These are phyloP conservation scores for Conomelus anceps DNA, from an alignment of 2,888 invertebrate genomes.

Conservation along the genomic window DNA sequence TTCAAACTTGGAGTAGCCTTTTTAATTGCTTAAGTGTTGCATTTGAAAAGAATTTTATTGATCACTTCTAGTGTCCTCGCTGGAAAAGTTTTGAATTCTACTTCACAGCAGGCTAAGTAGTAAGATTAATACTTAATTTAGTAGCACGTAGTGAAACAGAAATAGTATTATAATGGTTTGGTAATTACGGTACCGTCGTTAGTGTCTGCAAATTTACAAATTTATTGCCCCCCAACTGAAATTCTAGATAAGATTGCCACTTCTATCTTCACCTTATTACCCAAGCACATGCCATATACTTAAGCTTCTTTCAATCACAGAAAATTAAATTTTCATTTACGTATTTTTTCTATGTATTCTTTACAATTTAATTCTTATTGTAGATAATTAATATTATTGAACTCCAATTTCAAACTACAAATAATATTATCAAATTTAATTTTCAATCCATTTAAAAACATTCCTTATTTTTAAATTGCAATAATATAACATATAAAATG, in stretches of 20 bases:
- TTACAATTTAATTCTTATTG: too few species aligned
- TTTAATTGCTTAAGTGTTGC: conserved; percentile 75
- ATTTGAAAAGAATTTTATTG: neutral
- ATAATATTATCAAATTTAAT: too few species aligned
- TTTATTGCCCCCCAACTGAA: too few species aligned
- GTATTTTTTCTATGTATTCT: too few species aligned
- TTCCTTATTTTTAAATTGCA: too few species aligned
- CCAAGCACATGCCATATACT: neutral
- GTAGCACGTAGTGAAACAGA: neutral
- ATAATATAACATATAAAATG: too few species aligned
- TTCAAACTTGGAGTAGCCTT: conserved; percentile 92
- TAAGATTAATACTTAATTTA: neutral
- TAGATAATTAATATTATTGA: too few species aligned
- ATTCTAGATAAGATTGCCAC: neutral
- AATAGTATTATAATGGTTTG: neutral
- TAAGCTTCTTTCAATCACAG: neutral
- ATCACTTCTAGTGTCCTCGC: neutral
- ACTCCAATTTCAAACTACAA: too few species aligned
- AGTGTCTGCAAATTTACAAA: neutral
- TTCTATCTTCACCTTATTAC: neutral
- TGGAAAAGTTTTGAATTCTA: neutral
- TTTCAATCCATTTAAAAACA: too few species aligned
- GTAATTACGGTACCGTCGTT: neutral
- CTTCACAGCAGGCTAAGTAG: neutral
- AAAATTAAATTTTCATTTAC: too few species aligned